Base-by-base conservation (phyloP, 2,888 invertebrate genomes). In the Melanostoma scalare region DNA sequence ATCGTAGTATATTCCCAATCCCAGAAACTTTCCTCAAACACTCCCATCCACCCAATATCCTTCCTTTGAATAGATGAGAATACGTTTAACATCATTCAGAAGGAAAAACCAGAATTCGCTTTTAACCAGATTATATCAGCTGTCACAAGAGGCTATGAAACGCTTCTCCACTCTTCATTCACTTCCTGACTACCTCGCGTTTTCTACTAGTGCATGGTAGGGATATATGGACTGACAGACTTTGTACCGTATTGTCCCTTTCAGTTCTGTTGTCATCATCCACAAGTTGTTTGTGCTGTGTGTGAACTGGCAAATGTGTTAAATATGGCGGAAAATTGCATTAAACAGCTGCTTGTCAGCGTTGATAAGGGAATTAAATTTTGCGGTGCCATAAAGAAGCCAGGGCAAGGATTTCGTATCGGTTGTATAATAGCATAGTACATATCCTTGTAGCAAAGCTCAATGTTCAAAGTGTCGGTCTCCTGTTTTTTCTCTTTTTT, bases 291-390 rank as follows among this genome's bases (percentile, higher is more conserved):
- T 10, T 38, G 38, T 67, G 46, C 6, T 55, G 58, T 72, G 46
- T 73, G 68, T 58, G 68, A n/a, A 20, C 31, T 31, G 74, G 79
- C 74, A 9, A 76, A 89, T 88, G 85, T 86, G 90, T 89, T 90
- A 89, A 90, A 90, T 90, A 89, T 88, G 87, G 88, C 87, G 89
- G 89, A 89, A 90, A 90, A 90, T 90, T 90, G 90, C 90, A 90
- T 90, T 89, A 90, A 90, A 89, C 89, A 89, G 89, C 88, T 88
- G 89, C 90, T 89, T 90, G 90, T 90, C 90, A 90, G 88, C 89
- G 89, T 89, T 89, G 90, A 90, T 90, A 90, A 90, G 90, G 88
- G 90, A 90, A 90, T 90, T 90, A 90, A 89, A 90, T 89, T 90
- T 88, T 90, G 90, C 87, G 90, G 90, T 89, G 88, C 89, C 88